phyloP scores from a whole-genome alignment of 2,888 invertebrate species.

The Diplolepis rosae region DNA sequence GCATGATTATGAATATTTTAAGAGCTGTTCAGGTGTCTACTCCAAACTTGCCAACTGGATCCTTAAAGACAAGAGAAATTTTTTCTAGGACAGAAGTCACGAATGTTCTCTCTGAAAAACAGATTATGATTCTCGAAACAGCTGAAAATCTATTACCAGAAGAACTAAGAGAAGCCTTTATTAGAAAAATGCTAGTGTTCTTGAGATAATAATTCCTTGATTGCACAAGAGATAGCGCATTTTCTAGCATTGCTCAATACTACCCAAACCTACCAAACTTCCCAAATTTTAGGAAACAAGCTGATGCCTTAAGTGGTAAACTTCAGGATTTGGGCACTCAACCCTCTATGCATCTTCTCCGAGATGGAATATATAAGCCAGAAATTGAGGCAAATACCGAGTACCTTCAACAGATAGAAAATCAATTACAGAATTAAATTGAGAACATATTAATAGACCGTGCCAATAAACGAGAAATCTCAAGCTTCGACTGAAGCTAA shows the following conservation, averaged over 20 bases:
- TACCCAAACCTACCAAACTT: slow-evolving; percentile 65
- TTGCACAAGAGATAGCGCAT: slow-evolving; percentile 63
- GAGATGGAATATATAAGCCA: not conserved
- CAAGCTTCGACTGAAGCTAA: slow-evolving; percentile 33
- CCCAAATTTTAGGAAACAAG: slow-evolving; percentile 58
- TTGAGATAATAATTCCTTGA: slow-evolving; percentile 59
- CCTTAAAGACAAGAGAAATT: not conserved
- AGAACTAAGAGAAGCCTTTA: slow-evolving; percentile 51
- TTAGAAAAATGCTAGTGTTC: slow-evolving; percentile 58
- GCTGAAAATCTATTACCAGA: slow-evolving; percentile 63
- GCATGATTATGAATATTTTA: slow-evolving; percentile 62
- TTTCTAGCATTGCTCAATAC: slow-evolving; percentile 61
- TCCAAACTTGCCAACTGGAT: slow-evolving; percentile 33
- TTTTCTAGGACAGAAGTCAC: slow-evolving; percentile 16
- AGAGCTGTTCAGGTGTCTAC: slow-evolving; percentile 54
- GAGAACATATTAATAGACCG: slow-evolving; percentile 51
- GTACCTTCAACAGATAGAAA: not conserved
- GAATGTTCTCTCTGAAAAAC: slow-evolving; percentile 49
- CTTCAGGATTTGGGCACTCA: slow-evolving; percentile 33
- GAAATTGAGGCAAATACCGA: slow-evolving; percentile 29
- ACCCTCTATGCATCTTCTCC: not conserved
- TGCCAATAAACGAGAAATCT: slow-evolving; percentile 31
- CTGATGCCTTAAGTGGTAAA: slow-evolving; percentile 6
- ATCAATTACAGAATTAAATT: slow-evolving; percentile 51
- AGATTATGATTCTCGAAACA: slow-evolving; percentile 57